Conservation (phyloP, 2,888 invertebrate genomes). For the Drosophila aldrichi region DNA sequence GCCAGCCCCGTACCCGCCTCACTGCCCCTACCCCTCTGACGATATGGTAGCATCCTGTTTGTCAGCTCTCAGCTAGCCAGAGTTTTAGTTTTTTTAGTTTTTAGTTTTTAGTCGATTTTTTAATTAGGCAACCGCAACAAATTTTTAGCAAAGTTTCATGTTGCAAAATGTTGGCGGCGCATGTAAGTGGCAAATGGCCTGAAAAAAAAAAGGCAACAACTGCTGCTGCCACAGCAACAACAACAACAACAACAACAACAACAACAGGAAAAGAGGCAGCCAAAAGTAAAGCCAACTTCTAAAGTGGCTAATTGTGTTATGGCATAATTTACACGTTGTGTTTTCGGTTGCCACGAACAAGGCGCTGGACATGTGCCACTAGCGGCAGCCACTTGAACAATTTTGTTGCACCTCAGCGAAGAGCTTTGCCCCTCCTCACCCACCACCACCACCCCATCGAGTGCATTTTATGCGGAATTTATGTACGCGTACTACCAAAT, state of each 20-base stretch:
- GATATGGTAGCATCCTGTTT: conserved; percentile 69
- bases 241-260: conserved; percentile 10
- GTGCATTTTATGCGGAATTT: conserved; percentile 25
- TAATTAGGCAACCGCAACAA: conserved; percentile 74
- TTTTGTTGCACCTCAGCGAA: conserved; percentile 48
- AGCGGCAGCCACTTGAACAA: conserved; percentile 58
- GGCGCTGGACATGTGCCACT: conserved; percentile 75
- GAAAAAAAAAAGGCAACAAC: conserved; percentile 27
- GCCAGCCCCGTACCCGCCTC: background rate
- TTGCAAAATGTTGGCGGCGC: conserved; percentile 71
- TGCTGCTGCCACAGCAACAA: conserved; percentile 18
- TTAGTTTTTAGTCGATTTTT: conserved; percentile 54
- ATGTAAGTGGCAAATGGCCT: conserved; percentile 76
- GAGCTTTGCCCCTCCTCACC: background rate
- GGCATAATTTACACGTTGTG: conserved; percentile 80
- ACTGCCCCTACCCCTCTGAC: background rate
- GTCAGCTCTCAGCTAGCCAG: conserved; percentile 46
- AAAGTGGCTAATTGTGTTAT: conserved; percentile 81
- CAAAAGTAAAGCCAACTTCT: conserved; percentile 61
- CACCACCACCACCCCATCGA: background rate
- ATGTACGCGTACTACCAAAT: conserved; percentile 32
- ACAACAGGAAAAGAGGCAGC: conserved; percentile 27
- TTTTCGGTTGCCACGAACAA: conserved; percentile 75
- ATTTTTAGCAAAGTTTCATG: conserved; percentile 72
- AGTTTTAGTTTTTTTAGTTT: conserved; percentile 26